phyloP scores from a whole-genome alignment of 2,888 invertebrate genomes.

The Bugulina stolonifera region DNA sequence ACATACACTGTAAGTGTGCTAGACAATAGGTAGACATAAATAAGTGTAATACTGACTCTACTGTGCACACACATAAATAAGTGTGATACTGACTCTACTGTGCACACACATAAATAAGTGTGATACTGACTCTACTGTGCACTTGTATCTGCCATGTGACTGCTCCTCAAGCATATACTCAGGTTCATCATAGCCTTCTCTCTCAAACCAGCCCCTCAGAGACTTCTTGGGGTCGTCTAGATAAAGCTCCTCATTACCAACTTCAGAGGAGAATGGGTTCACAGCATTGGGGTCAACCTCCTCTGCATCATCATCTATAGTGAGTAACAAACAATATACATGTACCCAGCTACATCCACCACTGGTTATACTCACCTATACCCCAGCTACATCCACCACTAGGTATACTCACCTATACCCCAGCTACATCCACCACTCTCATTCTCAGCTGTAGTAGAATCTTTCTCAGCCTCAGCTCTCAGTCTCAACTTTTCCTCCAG shows the following conservation, averaged over 20 bases:
- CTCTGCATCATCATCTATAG: conserved; percentile 33
- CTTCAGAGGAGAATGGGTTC: conserved; percentile 39
- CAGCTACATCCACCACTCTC: conserved; percentile 71
- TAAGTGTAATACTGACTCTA: too few relatives aligned
- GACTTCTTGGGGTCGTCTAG: conserved; percentile 92
- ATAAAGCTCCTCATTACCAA: conserved; percentile 73
- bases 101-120: too few relatives aligned
- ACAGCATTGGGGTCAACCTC: conserved; percentile 36
- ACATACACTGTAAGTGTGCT: too few relatives aligned
- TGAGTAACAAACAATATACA: too few relatives aligned
- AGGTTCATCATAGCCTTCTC: conserved; percentile 75
- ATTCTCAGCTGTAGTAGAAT: conserved; percentile 49
- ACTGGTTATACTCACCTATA: conserved; percentile 35
- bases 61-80: too few relatives aligned
- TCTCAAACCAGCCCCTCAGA: conserved; percentile 83
- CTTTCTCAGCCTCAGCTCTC: conserved; percentile 47
- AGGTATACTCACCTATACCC: conserved; percentile 70
- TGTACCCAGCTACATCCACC: background rate
- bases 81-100: too few relatives aligned
- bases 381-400: background rate
- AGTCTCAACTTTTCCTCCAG: conserved; percentile 50
- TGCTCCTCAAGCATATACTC: conserved; percentile 81
- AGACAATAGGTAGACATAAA: too few relatives aligned
- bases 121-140: conserved; percentile 62
- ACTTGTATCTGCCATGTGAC: conserved; percentile 72